A percentile compares a stretch with the other conserved stretches of the same genome.
These are phyloP conservation scores for Conistra vaccinii DNA, from an alignment of 2,888 invertebrate genomes.

Conservation along the genomic window DNA sequence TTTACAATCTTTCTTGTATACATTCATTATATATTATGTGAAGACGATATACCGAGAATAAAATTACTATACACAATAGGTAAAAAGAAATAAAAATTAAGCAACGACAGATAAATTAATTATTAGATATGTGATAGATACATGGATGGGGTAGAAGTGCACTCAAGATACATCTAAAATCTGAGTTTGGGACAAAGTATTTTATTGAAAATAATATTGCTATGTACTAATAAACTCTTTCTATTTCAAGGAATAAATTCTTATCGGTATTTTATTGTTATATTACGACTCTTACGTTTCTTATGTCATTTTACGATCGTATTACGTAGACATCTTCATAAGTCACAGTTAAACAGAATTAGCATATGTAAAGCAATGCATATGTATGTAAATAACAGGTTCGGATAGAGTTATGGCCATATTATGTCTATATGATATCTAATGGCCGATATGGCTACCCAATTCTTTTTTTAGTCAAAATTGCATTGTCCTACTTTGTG, in stretches of 20 bases:
- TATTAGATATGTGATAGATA: too few species aligned
- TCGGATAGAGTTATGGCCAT: conserved; percentile 13
- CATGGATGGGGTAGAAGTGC: too few species aligned
- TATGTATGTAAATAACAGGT: conserved; percentile 52
- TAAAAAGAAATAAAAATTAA: too few species aligned
- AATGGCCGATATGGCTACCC: conserved; percentile 15
- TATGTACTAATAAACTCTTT: not conserved
- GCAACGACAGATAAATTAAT: too few species aligned
- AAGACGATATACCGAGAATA: too few species aligned
- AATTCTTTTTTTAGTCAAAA: not conserved
- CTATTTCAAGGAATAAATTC: not conserved
- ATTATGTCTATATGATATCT: conserved; percentile 28
- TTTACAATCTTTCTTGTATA: too few species aligned
- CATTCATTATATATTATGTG: too few species aligned
- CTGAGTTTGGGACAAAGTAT: not conserved
- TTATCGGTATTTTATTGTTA: conserved; percentile 8
- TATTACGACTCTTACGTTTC: conserved; percentile 23
- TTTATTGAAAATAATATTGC: not conserved
- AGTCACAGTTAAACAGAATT: conserved; percentile 19
- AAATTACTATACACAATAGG: too few species aligned
- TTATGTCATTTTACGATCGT: conserved; percentile 38
- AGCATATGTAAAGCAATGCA: conserved; percentile 26
- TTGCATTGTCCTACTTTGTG: conserved; percentile 30
- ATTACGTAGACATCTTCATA: conserved; percentile 25
- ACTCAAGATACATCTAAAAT: not conserved